Base-by-base conservation (phyloP, 2,113 vertebrate species). In the Brachyhypopomus gauderio region DNA sequence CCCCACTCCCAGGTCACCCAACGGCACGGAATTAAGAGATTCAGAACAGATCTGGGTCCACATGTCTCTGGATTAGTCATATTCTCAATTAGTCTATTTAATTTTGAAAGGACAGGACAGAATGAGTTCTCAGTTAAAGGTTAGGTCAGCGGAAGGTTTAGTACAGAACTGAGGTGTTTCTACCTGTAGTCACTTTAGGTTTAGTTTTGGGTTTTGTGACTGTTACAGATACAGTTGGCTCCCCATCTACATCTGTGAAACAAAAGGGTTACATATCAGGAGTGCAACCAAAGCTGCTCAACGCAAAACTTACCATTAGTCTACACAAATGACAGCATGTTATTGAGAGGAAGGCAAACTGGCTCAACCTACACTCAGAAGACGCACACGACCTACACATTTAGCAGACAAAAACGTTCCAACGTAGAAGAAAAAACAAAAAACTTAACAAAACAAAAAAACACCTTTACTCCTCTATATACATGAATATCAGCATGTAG, bases 181-280 rank as follows among this genome's bases (percentile, higher is more conserved):
- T 91, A 88, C 90, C 90, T 89, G 86, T 88, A 82, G 86, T 80
- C 77, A 80, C 86, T 86, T 89, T 90, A 88, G 80, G 80, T 79
- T 80, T 77, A 76, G 84, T 5, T 75, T 78, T 77, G 74, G 69
- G 25, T 58, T 56, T 75, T 36, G 78, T 72, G 48, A 72, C 58
- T 60, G 19, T 64, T 79, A 81, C 0, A 71, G 79, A 64, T 82
- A 89, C 36, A 41, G 88, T 58, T 41, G 84, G 75, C 72, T 87
- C 88, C 88, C 86, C 85, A 83, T 80, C 67, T 76, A 25, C 83
- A 55, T 91, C 92, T 93, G 92, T 85, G 89, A 93, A 90, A 89
- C 89, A 92, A 91, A 91, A 62, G 71, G 76, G 78, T 60, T 90
- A 90, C 84, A 88, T 76, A 91, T 82, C 30, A 89, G 84, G 74